Conservation (phyloP, 2,113 vertebrate genomes). For the Zosterops borbonicus region DNA sequence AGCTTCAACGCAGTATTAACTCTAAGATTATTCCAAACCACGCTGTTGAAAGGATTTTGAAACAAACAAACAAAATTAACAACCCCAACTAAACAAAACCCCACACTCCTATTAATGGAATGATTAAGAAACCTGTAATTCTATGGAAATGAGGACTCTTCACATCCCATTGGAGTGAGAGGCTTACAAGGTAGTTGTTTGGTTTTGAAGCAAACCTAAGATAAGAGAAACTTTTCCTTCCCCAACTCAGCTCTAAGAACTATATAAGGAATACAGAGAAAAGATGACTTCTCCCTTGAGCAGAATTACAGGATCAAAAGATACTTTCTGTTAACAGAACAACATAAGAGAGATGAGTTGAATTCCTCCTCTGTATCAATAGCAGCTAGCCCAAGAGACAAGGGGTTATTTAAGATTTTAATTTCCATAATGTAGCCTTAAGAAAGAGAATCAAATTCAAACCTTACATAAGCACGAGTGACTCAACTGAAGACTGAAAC, state of each 20-base stretch:
- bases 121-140: not conserved
- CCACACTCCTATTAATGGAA: not conserved
- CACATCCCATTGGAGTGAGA: not conserved
- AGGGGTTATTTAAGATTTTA: constrained; percentile 36
- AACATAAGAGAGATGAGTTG: not conserved
- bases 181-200: not conserved
- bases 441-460: constrained; percentile 35
- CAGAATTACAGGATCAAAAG: not conserved
- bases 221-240: not conserved
- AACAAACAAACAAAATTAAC: not conserved
- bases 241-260: not conserved
- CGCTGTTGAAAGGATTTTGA: not conserved
- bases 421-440: constrained; percentile 39
- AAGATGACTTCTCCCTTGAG: not conserved
- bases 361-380: not conserved
- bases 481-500: constrained; percentile 54
- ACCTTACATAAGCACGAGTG: constrained; percentile 39
- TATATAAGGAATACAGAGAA: not conserved
- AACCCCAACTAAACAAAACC: not conserved
- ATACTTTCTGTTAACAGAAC: not conserved
- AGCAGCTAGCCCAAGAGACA: constrained; percentile 17
- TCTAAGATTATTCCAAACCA: not conserved
- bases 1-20: not conserved
- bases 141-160: not conserved
- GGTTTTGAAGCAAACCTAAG: not conserved